Conservation (phyloP, 2,113 vertebrate genomes). For the Alouatta palliata region DNA sequence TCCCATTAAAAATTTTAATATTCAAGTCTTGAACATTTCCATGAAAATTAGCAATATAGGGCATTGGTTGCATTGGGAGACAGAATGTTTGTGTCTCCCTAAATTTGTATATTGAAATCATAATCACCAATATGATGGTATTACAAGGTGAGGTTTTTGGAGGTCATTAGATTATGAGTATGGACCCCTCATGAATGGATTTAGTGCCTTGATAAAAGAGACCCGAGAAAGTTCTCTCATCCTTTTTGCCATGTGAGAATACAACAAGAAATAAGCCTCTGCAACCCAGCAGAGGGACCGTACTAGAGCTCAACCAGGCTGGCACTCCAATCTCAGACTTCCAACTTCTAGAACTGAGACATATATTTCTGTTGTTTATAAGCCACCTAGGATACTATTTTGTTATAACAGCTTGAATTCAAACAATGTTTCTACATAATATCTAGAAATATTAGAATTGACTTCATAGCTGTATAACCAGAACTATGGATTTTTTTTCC, state of each 20-base stretch:
- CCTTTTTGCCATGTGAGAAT: not conserved
- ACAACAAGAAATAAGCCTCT: not conserved
- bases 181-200: not conserved
- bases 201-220: not conserved
- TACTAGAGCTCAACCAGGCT: not conserved
- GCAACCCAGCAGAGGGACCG: not conserved
- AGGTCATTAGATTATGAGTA: not conserved
- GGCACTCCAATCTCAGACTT: not conserved
- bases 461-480: constrained; percentile 41
- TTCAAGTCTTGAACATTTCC: not conserved
- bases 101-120: not conserved
- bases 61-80: not conserved
- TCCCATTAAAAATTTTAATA: constrained; percentile 25
- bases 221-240: not conserved
- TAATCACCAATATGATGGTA: not conserved
- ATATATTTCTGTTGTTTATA: not conserved
- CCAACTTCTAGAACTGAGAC: not conserved
- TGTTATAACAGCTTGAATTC: not conserved
- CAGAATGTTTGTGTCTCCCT: not conserved
- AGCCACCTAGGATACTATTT: not conserved
- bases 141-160: not conserved
- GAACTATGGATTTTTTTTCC: not conserved
- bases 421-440: constrained; percentile 21
- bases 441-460: constrained; percentile 41
- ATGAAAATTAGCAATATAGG: constrained; percentile 7